Evolutionary conservation across 2,888 invertebrate species (phyloP), one percentile per base, ranked within the genome.

Genomic region (Platynereis dumerilii): DNA sequence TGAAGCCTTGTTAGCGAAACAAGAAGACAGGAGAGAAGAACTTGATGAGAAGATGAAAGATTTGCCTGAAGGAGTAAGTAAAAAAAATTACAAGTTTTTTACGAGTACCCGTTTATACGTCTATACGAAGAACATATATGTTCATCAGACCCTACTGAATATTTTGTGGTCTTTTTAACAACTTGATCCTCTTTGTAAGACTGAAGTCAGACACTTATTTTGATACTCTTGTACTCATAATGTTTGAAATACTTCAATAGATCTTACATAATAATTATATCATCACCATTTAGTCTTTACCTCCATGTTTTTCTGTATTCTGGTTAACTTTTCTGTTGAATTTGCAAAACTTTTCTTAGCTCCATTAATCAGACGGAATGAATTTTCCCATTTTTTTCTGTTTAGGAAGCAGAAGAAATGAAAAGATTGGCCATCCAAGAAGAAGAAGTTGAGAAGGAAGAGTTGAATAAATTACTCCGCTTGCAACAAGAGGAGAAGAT

Each of bases 401-500:
- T 72, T 24, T 62, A 80, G 78, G 78, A 81, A 62, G 68, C 74
- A 42, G 66, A 75, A 44, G 74, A 77, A 44, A 42, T 79, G 27
- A 52, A 76, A 58, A 73, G 76, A 12, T 45, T 80, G 63, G 68
- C 79, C 58, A 75, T 77, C 27, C 67, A 81, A 53, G 76, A 81
- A 66, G 77, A 80, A 28, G 69, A 77, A 64, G 74, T 76, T 29
- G 80, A 83, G 62, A 74, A 74, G 58, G 75, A 77, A 66, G 81
- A 81, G 27, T 72, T 81, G 60, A 76, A 75, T 3, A 78, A 78
- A 64, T 70, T 66, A 29, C 74, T 82, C 26, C 77, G 78, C 54
- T 72, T 83, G 53, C 78, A 83, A 64, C 81, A 81, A 69, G 80
- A 83, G 64, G 81, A 80, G 67, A 78, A 78, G 60, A 72, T 76